These are phyloP conservation scores for Ladona fulva DNA, from an alignment of 1,140 invertebrate species.

Conservation along the genomic window DNA sequence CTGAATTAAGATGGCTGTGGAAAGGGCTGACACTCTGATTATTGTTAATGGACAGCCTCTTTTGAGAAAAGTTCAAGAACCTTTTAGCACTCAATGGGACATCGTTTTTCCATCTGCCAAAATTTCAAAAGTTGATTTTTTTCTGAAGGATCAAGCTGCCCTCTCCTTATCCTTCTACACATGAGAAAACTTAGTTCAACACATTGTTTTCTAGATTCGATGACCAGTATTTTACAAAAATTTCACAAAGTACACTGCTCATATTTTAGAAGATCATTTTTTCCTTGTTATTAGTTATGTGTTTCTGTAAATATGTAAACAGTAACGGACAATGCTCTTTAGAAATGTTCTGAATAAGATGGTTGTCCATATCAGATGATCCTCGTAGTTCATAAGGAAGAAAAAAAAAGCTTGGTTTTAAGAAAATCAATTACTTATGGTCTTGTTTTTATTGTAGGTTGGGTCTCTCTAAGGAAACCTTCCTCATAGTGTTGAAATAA, in stretches of 20 bases:
- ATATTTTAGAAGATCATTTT: not conserved
- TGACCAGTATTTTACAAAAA: not conserved
- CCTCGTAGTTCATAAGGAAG: not conserved
- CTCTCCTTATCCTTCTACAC: not conserved
- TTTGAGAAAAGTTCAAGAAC: not conserved
- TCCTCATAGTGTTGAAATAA: slow-evolving; percentile 5
- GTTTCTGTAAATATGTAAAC: slow-evolving; percentile 7
- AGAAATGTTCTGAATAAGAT: slow-evolving; percentile 1
- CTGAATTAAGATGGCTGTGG: not conserved
- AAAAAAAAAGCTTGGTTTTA: not conserved
- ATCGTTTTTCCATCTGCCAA: not conserved
- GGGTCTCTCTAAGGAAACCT: not conserved
- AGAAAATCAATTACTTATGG: not conserved
- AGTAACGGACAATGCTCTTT: slow-evolving; percentile 2
- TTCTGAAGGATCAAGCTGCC: not conserved
- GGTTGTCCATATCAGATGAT: slow-evolving; percentile 9
- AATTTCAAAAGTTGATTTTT: not conserved
- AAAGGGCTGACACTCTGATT: not conserved
- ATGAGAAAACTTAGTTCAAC: not conserved
- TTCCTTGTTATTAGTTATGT: slow-evolving; percentile 3
- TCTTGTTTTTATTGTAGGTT: slow-evolving; percentile 7
- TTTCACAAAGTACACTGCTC: not conserved
- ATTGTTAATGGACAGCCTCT: not conserved
- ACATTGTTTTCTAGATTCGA: not conserved
- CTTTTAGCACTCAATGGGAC: not conserved